phyloP scores from a whole-genome alignment of 2,888 invertebrate genomes.

The Scelioninae gen. 2 region DNA sequence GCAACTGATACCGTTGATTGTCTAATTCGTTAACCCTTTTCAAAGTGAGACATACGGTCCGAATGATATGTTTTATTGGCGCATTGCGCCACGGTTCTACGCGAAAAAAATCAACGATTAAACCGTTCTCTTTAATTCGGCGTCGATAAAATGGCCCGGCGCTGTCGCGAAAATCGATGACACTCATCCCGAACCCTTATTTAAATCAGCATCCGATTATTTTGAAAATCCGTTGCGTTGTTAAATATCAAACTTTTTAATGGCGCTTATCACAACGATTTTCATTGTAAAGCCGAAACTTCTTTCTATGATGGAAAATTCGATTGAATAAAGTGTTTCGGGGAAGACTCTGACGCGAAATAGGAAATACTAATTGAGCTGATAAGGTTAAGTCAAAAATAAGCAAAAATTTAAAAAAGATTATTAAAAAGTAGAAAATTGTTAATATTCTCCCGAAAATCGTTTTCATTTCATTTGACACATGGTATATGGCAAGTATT shows the following conservation, averaged over 20 bases:
- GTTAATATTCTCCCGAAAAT: too few relatives aligned
- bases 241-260: neutral
- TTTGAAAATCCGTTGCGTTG: neutral
- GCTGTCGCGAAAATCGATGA: slow-evolving; percentile 51
- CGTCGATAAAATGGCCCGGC: slow-evolving; percentile 34
- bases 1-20: slow-evolving; percentile 70
- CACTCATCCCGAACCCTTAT: slow-evolving; percentile 43
- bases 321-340: too few relatives aligned
- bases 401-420: too few relatives aligned
- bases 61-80: slow-evolving; percentile 54
- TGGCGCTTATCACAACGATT: too few relatives aligned
- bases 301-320: too few relatives aligned
- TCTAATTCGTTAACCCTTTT: slow-evolving; percentile 67
- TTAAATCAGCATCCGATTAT: slow-evolving; percentile 37
- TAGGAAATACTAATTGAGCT: too few relatives aligned
- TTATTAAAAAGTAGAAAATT: too few relatives aligned
- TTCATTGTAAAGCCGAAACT: too few relatives aligned
- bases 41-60: slow-evolving; percentile 54
- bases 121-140: slow-evolving; percentile 52
- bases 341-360: too few relatives aligned
- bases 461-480: too few relatives aligned
- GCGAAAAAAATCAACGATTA: slow-evolving; percentile 44
- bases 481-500: too few relatives aligned
- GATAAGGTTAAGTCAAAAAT: too few relatives aligned
- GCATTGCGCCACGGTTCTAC: slow-evolving; percentile 50